Base-by-base conservation (phyloP, 2,888 invertebrate genomes). In the Drosophila anomalipes region DNA sequence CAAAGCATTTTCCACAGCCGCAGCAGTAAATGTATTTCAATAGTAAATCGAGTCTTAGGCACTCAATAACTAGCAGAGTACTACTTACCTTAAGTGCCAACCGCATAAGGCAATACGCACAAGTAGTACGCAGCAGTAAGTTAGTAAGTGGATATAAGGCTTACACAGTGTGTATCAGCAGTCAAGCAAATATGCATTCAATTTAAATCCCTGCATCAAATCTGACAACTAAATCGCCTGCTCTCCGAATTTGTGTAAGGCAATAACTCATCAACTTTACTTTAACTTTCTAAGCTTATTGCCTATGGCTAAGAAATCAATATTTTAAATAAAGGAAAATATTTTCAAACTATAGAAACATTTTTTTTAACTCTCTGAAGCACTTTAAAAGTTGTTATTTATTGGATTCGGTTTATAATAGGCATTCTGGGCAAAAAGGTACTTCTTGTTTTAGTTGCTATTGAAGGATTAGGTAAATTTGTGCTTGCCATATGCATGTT, bases 1-100 rank as follows among this genome's bases (percentile, higher is more conserved):
- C 77, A 85, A 77, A 74, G 70, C 56, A 69, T 64, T 81, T 83
- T 70, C 44, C 49, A 39, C 59, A 49, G 56, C 26, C 39, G 32
- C 2, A 37, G 33, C 54, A 44, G 59, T 59, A 65, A 83, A 81
- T 77, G 67, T 74, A 81, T 77, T 81, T 77, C 54, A 61, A 57
- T 59, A 63, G 58, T 81, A 86, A 85, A 85, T 88, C 88, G 16
- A 74, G 65, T 74, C 77, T 87, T 73, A 82, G 77, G 87, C 81
- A 85, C 84, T 87, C 83, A 85, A 85, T 87, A 79, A 66, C 71
- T 65, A 44, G 3, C 30, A 54, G 51, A 68, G 41, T 52, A 65
- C 16, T 57, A 49, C 64, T 70, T 33, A 32, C 56, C 57, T 53
- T 30, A 75, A 75, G 72, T 76, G 39, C 39, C 67, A 68, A 72